These are phyloP conservation scores for Meganola albula DNA, from an alignment of 2,888 invertebrate genomes.

Conservation along the genomic window DNA sequence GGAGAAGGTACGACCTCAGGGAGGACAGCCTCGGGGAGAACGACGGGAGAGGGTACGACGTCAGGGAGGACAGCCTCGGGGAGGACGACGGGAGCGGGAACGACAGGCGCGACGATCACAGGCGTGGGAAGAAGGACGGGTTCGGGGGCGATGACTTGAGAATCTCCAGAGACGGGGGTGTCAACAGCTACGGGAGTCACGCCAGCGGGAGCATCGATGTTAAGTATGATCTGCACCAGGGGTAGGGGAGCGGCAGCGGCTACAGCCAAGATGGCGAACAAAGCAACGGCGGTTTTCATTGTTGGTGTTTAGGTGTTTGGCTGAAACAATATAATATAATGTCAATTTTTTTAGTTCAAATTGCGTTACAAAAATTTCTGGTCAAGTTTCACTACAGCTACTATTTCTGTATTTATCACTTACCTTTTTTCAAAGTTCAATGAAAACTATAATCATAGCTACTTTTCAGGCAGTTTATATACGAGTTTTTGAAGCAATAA, in stretches of 20 bases:
- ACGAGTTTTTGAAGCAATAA: constrained; percentile 22
- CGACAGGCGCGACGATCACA: constrained; percentile 1
- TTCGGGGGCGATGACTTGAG: no score
- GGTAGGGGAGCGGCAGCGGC: constrained; percentile 45
- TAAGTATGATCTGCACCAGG: constrained; percentile 45
- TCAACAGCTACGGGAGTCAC: constrained; percentile 12
- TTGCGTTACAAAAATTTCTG: no score
- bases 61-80: constrained; percentile 10
- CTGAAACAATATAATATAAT: constrained; percentile 12
- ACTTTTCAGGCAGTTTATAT: constrained; percentile 21
- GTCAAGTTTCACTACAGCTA: no score
- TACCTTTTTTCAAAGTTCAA: constrained; percentile 21
- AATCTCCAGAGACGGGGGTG: no score
- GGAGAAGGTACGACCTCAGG: constrained; percentile 11
- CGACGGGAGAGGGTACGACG: constrained; percentile 13
- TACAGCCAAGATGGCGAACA: constrained; percentile 43
- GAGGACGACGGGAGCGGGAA: constrained; percentile 1
- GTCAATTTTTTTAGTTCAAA: not conserved
- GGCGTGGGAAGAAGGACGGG: constrained; percentile 2
- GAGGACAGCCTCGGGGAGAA: constrained; percentile 11
- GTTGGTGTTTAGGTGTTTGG: constrained; percentile 16
- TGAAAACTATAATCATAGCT: constrained; percentile 14
- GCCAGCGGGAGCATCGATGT: constrained; percentile 34
- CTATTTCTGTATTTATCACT: no score
- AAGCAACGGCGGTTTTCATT: constrained; percentile 44